Conservation (phyloP, 2,888 invertebrate species). For the Drosophila mulleri region DNA sequence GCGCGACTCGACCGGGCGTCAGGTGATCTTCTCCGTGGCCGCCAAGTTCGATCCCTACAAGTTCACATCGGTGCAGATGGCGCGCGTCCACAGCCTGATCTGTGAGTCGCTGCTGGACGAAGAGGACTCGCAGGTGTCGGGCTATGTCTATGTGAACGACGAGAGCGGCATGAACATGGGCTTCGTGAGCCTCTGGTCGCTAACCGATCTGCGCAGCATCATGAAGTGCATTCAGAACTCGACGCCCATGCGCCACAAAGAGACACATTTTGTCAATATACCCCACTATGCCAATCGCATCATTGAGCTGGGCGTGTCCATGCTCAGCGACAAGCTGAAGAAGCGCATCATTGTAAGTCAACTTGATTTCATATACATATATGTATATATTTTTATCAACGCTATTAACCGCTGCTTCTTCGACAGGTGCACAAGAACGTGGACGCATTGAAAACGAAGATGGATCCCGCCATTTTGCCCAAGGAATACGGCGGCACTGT, state of each 20-base stretch:
- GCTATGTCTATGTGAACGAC: slow-evolving; percentile 93
- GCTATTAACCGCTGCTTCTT: not conserved
- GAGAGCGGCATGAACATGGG: slow-evolving; percentile 93
- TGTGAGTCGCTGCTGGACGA: slow-evolving; percentile 94
- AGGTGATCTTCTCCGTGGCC: slow-evolving; percentile 92
- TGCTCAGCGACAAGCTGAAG: slow-evolving; percentile 93
- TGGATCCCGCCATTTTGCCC: slow-evolving; percentile 91
- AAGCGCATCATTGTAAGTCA: slow-evolving; percentile 90
- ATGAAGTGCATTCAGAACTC: slow-evolving; percentile 90
- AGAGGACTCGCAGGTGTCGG: slow-evolving; percentile 92
- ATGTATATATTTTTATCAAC: no score
- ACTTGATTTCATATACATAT: not conserved
- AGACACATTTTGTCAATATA: slow-evolving; percentile 94
- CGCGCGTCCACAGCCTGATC: slow-evolving; percentile 93
- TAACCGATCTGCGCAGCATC: slow-evolving; percentile 91
- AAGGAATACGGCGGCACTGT: slow-evolving; percentile 95
- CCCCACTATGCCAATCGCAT: slow-evolving; percentile 92
- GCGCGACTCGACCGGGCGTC: slow-evolving; percentile 90
- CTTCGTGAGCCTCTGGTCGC: slow-evolving; percentile 92
- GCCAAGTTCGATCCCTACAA: slow-evolving; percentile 92
- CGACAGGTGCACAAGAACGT: slow-evolving; percentile 88
- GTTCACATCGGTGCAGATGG: slow-evolving; percentile 93
- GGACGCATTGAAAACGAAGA: slow-evolving; percentile 89
- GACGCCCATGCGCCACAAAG: slow-evolving; percentile 95
- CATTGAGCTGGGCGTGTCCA: slow-evolving; percentile 92